These are phyloP conservation scores for Crossocerus cetratus DNA, from an alignment of 2,888 invertebrate species.

Conservation along the genomic window DNA sequence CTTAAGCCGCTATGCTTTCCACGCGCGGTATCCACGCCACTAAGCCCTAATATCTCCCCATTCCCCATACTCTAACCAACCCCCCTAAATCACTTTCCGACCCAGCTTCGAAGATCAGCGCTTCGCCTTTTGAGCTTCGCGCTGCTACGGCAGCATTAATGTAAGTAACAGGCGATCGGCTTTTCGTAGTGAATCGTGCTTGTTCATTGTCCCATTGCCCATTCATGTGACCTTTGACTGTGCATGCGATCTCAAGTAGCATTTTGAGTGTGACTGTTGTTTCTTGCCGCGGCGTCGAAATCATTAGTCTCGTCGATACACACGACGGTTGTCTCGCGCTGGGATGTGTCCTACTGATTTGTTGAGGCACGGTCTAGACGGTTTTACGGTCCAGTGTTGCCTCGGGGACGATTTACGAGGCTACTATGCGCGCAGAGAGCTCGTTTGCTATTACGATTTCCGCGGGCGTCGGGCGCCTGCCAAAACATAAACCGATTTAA, in stretches of 20 bases:
- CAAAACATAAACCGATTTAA: too few species aligned
- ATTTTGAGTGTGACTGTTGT: too few species aligned
- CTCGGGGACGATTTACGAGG: too few species aligned
- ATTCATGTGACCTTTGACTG: not conserved
- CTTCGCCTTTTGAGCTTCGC: conserved; percentile 62
- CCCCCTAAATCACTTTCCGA: conserved; percentile 46
- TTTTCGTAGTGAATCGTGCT: conserved; percentile 17
- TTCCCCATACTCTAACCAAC: conserved; percentile 33
- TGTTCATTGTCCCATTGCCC: not conserved
- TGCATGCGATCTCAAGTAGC: not conserved
- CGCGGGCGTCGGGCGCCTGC: too few species aligned
- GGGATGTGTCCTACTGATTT: too few species aligned
- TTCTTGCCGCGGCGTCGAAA: not conserved
- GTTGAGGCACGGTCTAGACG: too few species aligned
- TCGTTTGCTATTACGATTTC: too few species aligned
- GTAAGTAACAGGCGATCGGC: conserved; percentile 56
- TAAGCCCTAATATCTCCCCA: conserved; percentile 9
- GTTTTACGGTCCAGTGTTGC: too few species aligned
- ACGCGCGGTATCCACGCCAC: conserved; percentile 56
- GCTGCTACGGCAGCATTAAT: conserved; percentile 56
- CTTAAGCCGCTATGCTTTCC: conserved; percentile 76
- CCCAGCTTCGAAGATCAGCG: conserved; percentile 61
- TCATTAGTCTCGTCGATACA: not conserved
- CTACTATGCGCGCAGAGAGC: too few species aligned
- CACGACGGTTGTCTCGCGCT: too few species aligned